Evolutionary conservation across 2,888 invertebrate species (phyloP).

Genomic region (Saturnia pavonia): DNA sequence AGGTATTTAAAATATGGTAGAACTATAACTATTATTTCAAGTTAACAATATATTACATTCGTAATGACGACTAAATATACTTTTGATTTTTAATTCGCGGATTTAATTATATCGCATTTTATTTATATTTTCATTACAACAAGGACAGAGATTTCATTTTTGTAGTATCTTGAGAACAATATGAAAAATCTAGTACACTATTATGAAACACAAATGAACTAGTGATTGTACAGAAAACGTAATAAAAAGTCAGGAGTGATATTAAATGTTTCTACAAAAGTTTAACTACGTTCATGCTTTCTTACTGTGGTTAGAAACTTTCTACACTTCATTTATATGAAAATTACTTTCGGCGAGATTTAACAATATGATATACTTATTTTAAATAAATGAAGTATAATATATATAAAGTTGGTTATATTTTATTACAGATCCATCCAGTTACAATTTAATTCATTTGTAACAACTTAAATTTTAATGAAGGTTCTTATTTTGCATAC

Average conservation of each 20-base stretch:
- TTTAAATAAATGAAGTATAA: conserved; percentile 6
- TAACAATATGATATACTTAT: conserved; percentile 15
- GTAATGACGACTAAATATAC: not conserved
- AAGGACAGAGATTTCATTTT: not conserved
- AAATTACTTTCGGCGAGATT: conserved; percentile 44
- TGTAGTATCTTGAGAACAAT: not conserved
- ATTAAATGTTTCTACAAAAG: conserved; percentile 55
- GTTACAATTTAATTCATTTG: not conserved
- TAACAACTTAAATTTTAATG: not conserved
- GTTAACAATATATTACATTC: not conserved
- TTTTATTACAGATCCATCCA: too few relatives aligned
- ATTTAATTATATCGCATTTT: not conserved
- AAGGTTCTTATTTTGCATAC: not conserved
- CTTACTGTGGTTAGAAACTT: conserved; percentile 54
- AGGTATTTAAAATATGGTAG: not conserved
- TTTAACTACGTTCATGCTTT: conserved; percentile 48
- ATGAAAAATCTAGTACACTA: not conserved
- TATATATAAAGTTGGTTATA: too few relatives aligned
- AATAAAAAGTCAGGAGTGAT: conserved; percentile 46
- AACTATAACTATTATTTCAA: not conserved
- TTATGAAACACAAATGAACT: not conserved
- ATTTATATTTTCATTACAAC: not conserved
- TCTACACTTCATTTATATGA: conserved; percentile 69
- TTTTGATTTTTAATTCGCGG: not conserved
- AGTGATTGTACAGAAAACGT: conserved; percentile 35